Conservation (phyloP, 2,797 vertebrate genomes). For the Mallotus villosus region DNA sequence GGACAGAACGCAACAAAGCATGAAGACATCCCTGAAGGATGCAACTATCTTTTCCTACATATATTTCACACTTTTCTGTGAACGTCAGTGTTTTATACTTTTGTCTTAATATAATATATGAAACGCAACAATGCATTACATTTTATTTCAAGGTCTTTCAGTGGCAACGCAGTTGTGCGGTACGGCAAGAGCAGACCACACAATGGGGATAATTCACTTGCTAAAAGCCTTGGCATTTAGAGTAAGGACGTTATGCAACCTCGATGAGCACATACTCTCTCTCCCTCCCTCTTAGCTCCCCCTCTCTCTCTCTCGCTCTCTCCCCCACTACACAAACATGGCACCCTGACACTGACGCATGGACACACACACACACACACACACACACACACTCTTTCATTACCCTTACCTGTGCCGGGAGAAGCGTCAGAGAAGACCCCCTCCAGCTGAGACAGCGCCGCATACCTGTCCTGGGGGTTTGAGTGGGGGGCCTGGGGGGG, state of each 20-base stretch:
- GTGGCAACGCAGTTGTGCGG: slow-evolving; percentile 8
- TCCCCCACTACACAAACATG: not conserved
- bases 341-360: not conserved
- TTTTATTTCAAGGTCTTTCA: slow-evolving; percentile 22
- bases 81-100: too few species aligned
- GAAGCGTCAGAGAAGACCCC: slow-evolving; percentile 67
- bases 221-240: slow-evolving; percentile 59
- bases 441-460: slow-evolving; percentile 77
- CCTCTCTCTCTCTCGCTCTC: slow-evolving; percentile 5
- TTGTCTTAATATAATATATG: not conserved
- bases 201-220: slow-evolving; percentile 58
- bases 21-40: not conserved
- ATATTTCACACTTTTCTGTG: too few species aligned
- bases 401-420: slow-evolving; percentile 59
- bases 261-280: slow-evolving; percentile 12
- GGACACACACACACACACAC: slow-evolving; percentile 1
- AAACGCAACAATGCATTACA: not conserved
- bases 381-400: not conserved
- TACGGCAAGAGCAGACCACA: slow-evolving; percentile 37
- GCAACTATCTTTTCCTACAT: not conserved
- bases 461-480: slow-evolving; percentile 70
- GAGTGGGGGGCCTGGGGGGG: slow-evolving; percentile 27
- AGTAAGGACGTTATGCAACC: slow-evolving; percentile 60
- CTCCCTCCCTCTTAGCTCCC: slow-evolving; percentile 31
- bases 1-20: not conserved